These are phyloP conservation scores for Pterocles gutturalis DNA, from an alignment of 2,113 vertebrate genomes.

Conservation along the genomic window DNA sequence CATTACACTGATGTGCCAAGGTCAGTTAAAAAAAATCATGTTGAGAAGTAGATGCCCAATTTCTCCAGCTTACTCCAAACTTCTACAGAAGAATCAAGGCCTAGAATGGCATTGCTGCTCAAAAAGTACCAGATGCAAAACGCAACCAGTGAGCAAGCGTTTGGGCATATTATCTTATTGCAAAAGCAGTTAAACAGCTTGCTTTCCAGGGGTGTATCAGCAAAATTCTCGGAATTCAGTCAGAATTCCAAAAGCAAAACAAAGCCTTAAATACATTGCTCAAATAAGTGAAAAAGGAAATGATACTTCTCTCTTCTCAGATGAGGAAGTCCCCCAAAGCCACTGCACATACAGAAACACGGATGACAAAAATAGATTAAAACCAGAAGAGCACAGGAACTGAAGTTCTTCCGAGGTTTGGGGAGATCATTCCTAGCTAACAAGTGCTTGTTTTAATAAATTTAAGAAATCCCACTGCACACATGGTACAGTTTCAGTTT, in stretches of 20 bases:
- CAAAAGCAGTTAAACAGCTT: not conserved
- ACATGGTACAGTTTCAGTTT: not conserved
- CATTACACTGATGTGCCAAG: not conserved
- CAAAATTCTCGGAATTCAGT: not conserved
- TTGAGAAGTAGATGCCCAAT: not conserved
- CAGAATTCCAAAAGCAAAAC: not conserved
- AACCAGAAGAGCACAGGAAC: not conserved
- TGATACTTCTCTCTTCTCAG: not conserved
- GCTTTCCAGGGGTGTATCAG: not conserved
- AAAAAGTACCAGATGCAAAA: not conserved
- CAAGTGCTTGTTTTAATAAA: not conserved
- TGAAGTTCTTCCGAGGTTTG: not conserved
- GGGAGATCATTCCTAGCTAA: not conserved
- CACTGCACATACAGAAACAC: fast-evolving
- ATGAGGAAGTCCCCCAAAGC: not conserved
- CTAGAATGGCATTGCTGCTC: not conserved
- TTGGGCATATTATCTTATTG: not conserved
- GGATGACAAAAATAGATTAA: not conserved
- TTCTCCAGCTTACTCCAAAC: not conserved
- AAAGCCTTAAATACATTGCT: not conserved
- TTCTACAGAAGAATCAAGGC: not conserved
- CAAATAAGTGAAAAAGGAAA: not conserved
- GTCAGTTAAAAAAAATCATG: not conserved
- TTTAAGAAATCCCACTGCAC: not conserved
- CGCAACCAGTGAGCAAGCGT: not conserved